A percentile compares a stretch with the other conserved stretches of the same genome.
Evolutionary conservation across 2,113 vertebrate species (phyloP).

Genomic region (Apaloderma vittatum): DNA sequence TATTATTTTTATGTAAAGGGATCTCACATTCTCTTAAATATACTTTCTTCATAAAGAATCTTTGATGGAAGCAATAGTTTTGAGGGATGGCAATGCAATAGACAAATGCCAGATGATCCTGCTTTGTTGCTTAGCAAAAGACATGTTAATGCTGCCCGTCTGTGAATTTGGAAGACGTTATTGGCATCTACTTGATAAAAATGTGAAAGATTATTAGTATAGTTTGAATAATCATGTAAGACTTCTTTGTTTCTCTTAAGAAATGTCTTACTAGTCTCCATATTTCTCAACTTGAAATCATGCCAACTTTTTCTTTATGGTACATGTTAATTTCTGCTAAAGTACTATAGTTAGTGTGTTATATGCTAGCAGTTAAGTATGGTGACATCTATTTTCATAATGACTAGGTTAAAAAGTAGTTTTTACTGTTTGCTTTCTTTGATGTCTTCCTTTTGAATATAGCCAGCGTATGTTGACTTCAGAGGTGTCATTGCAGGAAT

Average conservation of each 20-base stretch:
- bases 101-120: neutral
- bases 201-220: neutral
- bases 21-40: neutral
- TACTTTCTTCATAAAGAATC: neutral
- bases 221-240: neutral
- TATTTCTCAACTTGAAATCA: neutral
- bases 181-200: neutral
- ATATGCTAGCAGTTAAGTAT: neutral
- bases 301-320: neutral
- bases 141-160: neutral
- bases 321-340: neutral
- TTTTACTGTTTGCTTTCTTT: neutral
- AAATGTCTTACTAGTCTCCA: neutral
- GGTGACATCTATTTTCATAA: constrained; percentile 16
- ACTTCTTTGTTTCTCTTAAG: neutral
- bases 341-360: neutral
- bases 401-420: neutral
- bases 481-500: neutral
- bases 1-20: neutral
- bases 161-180: neutral
- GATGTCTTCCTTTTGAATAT: neutral
- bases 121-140: neutral
- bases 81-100: neutral
- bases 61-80: neutral
- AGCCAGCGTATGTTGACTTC: neutral